These are phyloP conservation scores for Drosophila silvestris DNA, from an alignment of 2,888 invertebrate species.

Conservation along the genomic window DNA sequence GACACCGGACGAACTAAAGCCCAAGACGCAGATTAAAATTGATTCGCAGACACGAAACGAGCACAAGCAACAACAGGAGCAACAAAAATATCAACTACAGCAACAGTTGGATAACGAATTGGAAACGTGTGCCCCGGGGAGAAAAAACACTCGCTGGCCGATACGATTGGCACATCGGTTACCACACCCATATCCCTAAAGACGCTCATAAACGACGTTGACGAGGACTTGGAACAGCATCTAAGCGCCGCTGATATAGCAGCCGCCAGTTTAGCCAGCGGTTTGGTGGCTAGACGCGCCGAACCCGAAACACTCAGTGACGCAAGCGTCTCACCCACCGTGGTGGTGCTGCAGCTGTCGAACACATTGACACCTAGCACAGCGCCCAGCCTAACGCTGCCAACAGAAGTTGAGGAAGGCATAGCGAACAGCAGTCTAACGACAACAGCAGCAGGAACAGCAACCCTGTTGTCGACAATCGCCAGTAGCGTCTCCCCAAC, in stretches of 20 bases:
- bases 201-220: constrained; percentile 82
- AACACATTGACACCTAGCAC: constrained; percentile 59
- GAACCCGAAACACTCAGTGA: constrained; percentile 83
- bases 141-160: constrained; percentile 82
- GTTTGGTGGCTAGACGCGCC: constrained; percentile 79
- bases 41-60: constrained; percentile 20
- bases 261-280: constrained; percentile 80
- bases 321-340: constrained; percentile 82
- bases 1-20: constrained; percentile 79
- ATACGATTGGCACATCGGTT: constrained; percentile 81
- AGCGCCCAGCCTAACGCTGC: constrained; percentile 57
- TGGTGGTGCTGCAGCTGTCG: constrained; percentile 68
- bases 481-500: constrained; percentile 48
- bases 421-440: constrained; percentile 7
- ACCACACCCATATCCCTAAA: constrained; percentile 83
- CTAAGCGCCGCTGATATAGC: constrained; percentile 81
- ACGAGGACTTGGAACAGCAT: constrained; percentile 73
- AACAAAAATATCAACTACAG: constrained; percentile 37
- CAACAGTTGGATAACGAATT: constrained; percentile 36
- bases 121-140: constrained; percentile 29
- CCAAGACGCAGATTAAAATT: constrained; percentile 27
- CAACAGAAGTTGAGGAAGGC: constrained; percentile 26
- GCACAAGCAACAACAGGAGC: constrained; percentile 35
- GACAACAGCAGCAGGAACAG: constrained; percentile 55
- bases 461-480: constrained; percentile 41